A percentile compares a stretch with the other conserved stretches of the same genome.
phyloP scores from a whole-genome alignment of 2,888 invertebrate genomes.

The Therioaphis trifolii region DNA sequence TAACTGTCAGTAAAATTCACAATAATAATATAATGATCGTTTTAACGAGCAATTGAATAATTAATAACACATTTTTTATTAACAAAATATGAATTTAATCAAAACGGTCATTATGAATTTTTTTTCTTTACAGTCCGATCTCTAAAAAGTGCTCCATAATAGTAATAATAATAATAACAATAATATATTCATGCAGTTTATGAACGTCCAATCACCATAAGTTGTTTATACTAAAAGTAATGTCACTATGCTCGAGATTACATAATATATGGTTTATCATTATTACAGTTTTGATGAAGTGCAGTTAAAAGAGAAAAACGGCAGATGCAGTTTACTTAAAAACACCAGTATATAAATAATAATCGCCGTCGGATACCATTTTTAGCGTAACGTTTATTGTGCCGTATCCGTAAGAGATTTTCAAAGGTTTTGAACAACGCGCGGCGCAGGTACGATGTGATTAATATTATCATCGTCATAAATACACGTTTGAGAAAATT shows the following conservation, averaged over 20 bases:
- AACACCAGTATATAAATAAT: background rate
- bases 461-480: too few relatives aligned
- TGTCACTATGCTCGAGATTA: background rate
- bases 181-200: background rate
- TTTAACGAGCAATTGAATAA: background rate
- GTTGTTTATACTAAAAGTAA: slow-evolving; percentile 19
- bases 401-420: background rate
- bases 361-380: background rate
- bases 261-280: background rate
- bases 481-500: too few relatives aligned
- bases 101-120: background rate
- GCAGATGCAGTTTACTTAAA: background rate
- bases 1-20: background rate
- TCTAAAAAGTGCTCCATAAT: background rate
- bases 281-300: slow-evolving; percentile 9
- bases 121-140: background rate
- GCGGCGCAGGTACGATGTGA: too few relatives aligned
- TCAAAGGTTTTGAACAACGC: background rate
- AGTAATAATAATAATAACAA: background rate
- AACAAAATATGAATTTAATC: background rate
- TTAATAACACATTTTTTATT: background rate
- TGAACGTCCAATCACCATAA: slow-evolving; percentile 22
- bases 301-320: background rate
- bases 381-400: background rate
- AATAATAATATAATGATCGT: background rate